Percentiles rank a stretch among this genome's conserved stretches.
phyloP scores from a whole-genome alignment of 64 coral and sea anemone species.

The Montipora cactus region DNA sequence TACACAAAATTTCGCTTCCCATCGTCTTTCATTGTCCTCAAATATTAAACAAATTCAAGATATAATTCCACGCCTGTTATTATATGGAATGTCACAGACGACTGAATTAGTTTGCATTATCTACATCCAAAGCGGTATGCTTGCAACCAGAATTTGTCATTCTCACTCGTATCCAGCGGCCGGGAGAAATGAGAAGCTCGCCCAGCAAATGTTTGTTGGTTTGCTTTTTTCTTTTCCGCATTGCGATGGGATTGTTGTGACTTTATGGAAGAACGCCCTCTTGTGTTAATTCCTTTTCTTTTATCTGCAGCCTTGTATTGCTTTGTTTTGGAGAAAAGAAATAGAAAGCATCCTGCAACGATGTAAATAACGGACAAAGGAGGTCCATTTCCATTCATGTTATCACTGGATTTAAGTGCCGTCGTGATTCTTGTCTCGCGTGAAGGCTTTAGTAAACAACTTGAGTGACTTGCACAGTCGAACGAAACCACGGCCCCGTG shows the following conservation, averaged over 20 bases:
- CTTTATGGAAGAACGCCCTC: neutral
- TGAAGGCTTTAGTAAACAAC: neutral
- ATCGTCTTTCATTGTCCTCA: neutral
- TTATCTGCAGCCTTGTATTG: neutral
- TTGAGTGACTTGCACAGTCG: neutral
- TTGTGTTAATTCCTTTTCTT: neutral
- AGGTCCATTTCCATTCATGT: neutral
- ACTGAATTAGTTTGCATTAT: neutral
- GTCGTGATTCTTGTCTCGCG: neutral
- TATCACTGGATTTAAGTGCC: neutral
- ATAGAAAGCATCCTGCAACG: conserved; percentile 19
- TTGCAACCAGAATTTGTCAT: neutral
- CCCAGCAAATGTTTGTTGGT: neutral
- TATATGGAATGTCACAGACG: neutral
- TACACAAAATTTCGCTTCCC: neutral
- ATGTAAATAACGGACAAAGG: neutral
- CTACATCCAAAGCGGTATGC: conserved; percentile 8
- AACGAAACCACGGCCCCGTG: neutral
- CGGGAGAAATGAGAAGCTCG: conserved; percentile 21
- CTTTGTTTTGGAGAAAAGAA: neutral
- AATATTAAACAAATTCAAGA: neutral
- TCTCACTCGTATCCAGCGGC: neutral
- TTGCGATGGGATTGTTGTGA: neutral
- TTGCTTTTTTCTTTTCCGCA: neutral
- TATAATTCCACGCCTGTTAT: neutral